These are phyloP conservation scores for Beroe ovata DNA, from an alignment of 37 sponge, comb jelly and placozoan genomes.

Conservation along the genomic window DNA sequence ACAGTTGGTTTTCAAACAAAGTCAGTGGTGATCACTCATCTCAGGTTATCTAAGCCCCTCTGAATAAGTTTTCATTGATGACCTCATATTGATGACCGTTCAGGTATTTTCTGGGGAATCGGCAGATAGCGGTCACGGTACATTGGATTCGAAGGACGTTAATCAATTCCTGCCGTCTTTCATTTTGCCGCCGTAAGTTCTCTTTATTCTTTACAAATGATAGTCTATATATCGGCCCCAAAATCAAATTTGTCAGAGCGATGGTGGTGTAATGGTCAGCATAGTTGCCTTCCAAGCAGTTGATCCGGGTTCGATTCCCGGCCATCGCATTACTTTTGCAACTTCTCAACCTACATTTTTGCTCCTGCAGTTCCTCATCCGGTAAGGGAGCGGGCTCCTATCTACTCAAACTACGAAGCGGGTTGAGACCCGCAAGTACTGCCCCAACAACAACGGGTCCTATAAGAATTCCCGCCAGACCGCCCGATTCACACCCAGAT, in stretches of 20 bases:
- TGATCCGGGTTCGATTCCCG: constrained; percentile 67
- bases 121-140: constrained; percentile 64
- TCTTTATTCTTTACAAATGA: too few species aligned
- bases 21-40: too few species aligned
- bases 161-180: constrained; percentile 52
- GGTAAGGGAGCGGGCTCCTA: background rate
- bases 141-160: constrained; percentile 38
- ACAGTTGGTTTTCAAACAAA: too few species aligned
- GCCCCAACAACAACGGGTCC: constrained; percentile 15
- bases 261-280: constrained; percentile 68
- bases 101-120: constrained; percentile 66
- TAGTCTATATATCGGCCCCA: too few species aligned
- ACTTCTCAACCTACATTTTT: background rate
- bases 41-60: too few species aligned
- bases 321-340: constrained; percentile 44
- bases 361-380: background rate
- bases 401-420: background rate
- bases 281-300: constrained; percentile 67
- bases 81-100: too few species aligned
- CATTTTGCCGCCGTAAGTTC: constrained; percentile 18
- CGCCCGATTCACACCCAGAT: background rate
- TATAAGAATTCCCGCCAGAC: background rate
- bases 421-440: background rate
- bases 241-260: too few species aligned
- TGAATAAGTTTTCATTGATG: too few species aligned